Conservation (phyloP, 2,113 vertebrate genomes). For the Aspiorhynchus laticeps region DNA sequence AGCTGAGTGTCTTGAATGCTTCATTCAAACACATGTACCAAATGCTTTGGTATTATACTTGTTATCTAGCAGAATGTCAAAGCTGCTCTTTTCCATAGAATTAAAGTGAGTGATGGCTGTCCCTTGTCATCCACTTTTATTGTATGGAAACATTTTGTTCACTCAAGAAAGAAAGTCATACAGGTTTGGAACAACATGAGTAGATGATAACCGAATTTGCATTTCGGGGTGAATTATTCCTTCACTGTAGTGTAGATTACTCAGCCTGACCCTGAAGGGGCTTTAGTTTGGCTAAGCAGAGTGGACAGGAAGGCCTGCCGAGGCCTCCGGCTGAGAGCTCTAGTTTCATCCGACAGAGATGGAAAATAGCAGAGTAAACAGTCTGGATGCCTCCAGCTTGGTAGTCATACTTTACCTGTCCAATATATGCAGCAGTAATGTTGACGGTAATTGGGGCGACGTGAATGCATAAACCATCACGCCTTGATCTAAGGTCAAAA, state of each 20-base stretch:
- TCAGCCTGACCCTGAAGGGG: conserved; percentile 40
- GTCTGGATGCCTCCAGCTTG: conserved; percentile 34
- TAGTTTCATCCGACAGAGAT: conserved; percentile 46
- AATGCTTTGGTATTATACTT: background rate
- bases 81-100: background rate
- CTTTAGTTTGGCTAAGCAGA: conserved; percentile 42
- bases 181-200: background rate
- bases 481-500: background rate
- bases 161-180: background rate
- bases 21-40: too few species aligned
- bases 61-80: conserved; percentile 2
- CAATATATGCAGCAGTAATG: conserved; percentile 19
- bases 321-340: conserved; percentile 40
- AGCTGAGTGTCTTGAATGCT: background rate
- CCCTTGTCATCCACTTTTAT: background rate
- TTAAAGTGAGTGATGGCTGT: background rate
- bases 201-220: background rate
- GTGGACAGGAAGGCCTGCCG: conserved; percentile 49
- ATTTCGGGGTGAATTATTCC: background rate
- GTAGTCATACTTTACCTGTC: conserved; percentile 32
- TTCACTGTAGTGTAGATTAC: background rate
- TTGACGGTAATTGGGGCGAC: conserved; percentile 1
- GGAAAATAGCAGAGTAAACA: conserved; percentile 44
- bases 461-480: conserved; percentile 15
- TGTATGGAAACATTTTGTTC: background rate